phyloP scores from a whole-genome alignment of 2,888 invertebrate genomes.

The Spodoptera exigua region DNA sequence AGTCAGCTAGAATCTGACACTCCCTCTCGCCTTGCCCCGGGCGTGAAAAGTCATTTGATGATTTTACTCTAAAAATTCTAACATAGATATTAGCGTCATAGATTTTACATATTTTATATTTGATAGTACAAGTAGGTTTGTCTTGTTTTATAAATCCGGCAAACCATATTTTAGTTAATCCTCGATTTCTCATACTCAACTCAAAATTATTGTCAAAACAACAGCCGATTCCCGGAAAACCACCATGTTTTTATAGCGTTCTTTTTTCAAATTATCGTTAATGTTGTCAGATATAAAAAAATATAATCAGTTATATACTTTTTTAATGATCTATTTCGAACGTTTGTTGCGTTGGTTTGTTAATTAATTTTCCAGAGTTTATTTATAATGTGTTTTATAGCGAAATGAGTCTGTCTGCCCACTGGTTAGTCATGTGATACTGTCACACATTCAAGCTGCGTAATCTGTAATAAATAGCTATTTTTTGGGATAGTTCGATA shows the following conservation, averaged over 20 bases:
- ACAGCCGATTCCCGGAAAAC: neutral
- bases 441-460: conserved; percentile 18
- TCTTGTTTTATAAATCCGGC: neutral
- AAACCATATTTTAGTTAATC: neutral
- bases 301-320: conserved; percentile 28
- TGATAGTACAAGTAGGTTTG: no score
- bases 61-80: no score
- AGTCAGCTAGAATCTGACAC: no score
- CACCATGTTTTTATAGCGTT: conserved; percentile 7
- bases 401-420: conserved; percentile 33
- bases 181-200: neutral
- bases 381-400: conserved; percentile 52
- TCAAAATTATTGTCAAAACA: neutral
- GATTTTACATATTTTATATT: no score
- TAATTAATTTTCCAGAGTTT: conserved; percentile 46
- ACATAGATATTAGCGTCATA: no score
- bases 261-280: conserved; percentile 37
- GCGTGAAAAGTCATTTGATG: no score
- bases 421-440: conserved; percentile 38
- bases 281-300: conserved; percentile 43
- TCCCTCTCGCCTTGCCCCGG: no score
- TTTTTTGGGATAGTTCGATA: conserved; percentile 13
- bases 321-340: conserved; percentile 34
- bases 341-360: conserved; percentile 28
- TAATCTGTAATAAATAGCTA: conserved; percentile 8